A percentile compares a stretch with the other conserved stretches of the same genome.
Evolutionary conservation across 2,888 invertebrate genomes (phyloP).

Genomic region (Eristalis tenax): DNA sequence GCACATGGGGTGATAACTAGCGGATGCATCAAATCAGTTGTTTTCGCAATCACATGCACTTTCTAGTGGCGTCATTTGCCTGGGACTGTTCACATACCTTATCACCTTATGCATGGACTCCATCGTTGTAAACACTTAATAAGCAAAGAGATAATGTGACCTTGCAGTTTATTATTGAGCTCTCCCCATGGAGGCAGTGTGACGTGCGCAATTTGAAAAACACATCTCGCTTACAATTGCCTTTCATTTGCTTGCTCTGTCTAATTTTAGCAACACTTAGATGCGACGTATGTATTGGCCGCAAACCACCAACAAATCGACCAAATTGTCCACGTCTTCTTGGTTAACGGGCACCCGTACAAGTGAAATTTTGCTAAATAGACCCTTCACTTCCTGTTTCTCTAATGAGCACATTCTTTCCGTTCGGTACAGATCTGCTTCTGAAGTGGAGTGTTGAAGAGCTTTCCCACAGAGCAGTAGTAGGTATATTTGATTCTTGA

Average conservation of each 20-base stretch:
- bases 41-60: background rate
- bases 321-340: too few species aligned
- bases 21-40: background rate
- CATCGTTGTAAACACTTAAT: background rate
- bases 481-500: background rate
- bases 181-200: background rate
- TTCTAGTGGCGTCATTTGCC: background rate
- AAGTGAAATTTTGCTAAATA: background rate
- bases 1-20: background rate
- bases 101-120: background rate
- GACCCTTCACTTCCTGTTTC: background rate
- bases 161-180: background rate
- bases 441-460: background rate
- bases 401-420: background rate
- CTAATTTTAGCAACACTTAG: background rate
- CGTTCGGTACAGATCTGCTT: background rate
- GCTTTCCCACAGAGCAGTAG: background rate
- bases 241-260: background rate
- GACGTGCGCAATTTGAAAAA: background rate
- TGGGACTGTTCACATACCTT: background rate
- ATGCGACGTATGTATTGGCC: background rate
- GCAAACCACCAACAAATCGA: background rate
- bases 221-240: background rate
- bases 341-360: background rate
- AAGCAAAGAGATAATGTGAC: background rate